A percentile compares a stretch with the other conserved stretches of the same genome.
phyloP scores from a whole-genome alignment of 2,113 vertebrate genomes.

The Syngnathus typhle region DNA sequence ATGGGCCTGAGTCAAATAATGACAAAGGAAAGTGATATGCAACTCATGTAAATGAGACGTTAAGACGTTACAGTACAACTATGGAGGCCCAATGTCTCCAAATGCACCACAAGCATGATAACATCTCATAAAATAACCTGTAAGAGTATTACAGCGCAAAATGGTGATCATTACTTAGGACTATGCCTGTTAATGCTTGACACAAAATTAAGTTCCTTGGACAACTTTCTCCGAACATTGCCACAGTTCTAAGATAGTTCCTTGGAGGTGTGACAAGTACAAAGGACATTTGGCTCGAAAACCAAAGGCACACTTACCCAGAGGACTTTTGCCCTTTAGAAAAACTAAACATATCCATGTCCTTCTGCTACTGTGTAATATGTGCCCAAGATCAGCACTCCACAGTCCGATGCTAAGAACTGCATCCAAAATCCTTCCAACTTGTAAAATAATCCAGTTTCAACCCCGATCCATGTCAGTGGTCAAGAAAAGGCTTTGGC shows the following conservation, averaged over 20 bases:
- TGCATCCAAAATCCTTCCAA: constrained; percentile 27
- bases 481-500: constrained; percentile 20
- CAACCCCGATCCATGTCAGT: constrained; percentile 50
- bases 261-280: background rate
- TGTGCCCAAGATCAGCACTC: constrained; percentile 33
- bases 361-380: constrained; percentile 23
- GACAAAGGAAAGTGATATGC: background rate
- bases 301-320: constrained; percentile 42
- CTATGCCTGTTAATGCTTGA: background rate
- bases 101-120: background rate
- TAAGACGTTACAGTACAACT: no score
- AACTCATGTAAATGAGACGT: background rate
- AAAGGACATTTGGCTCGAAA: background rate
- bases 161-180: background rate
- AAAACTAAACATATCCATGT: constrained; percentile 71
- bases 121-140: background rate
- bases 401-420: constrained; percentile 41
- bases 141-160: background rate
- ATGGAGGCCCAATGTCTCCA: background rate
- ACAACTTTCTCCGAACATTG: background rate
- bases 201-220: background rate
- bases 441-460: constrained; percentile 33
- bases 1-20: background rate
- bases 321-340: constrained; percentile 69
- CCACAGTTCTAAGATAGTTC: background rate